Percentiles rank a stretch among this genome's conserved stretches.
Conservation (phyloP, 2,888 invertebrate species). For the Athalia cordata region DNA sequence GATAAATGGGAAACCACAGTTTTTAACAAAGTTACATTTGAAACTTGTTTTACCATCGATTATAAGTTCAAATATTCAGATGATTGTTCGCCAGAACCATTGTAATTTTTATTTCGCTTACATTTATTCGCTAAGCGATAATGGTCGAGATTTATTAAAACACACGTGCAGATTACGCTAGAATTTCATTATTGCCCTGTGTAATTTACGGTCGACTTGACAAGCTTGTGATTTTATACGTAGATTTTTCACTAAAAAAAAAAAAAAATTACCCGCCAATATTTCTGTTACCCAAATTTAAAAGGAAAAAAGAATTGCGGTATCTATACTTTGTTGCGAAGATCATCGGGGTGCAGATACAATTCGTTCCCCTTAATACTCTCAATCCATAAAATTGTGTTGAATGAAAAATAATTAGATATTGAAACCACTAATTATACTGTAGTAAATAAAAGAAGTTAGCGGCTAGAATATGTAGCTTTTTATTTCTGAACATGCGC, state of each 20-base stretch:
- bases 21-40: constrained; percentile 22
- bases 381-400: constrained; percentile 9
- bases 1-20: neutral
- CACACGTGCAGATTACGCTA: constrained; percentile 1
- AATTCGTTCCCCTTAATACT: neutral
- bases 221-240: constrained; percentile 8
- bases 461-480: constrained; percentile 51
- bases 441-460: constrained; percentile 46
- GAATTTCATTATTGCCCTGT: neutral
- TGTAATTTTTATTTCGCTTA: neutral
- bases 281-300: constrained; percentile 18
- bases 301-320: neutral
- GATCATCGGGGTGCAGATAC: constrained; percentile 13
- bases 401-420: constrained; percentile 25
- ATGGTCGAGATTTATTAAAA: neutral
- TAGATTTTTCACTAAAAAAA: constrained; percentile 28
- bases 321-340: neutral
- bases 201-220: neutral
- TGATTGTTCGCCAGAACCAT: neutral
- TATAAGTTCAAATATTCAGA: neutral
- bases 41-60: constrained; percentile 27
- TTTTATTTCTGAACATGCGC: constrained; percentile 56
- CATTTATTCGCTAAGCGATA: neutral
- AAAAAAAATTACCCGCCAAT: constrained; percentile 4
- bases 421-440: constrained; percentile 35